Base-by-base conservation (phyloP, 2,113 vertebrate species). In the Daphoenositta chrysoptera region DNA sequence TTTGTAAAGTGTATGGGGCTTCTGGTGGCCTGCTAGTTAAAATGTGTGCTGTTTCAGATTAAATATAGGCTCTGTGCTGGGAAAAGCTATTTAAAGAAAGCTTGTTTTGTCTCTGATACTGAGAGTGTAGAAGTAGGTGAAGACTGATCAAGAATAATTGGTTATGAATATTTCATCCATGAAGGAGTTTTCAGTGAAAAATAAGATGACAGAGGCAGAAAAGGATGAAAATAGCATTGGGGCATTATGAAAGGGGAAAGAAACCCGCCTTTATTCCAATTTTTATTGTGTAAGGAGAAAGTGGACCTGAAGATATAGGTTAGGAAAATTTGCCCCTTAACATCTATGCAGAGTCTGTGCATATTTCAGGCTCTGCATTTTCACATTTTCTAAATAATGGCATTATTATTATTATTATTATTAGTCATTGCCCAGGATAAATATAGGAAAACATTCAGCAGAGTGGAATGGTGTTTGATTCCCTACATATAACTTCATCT, bases 81-180 rank as follows among this genome's bases (percentile, higher is more conserved):
- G 68, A 66, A 93, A 88, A 90, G 31, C 85, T 95, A 53, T 93
- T 96, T 93, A 94, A 95, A 56, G 72, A 58, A 56, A 76, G 7
- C 22, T 95, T 31, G 1, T 53, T 86, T 93, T 57, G 68, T 45
- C 56, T 87, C 16, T 92, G 37, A 69, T 82, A 64, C 30, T 48
- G 45, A 80, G 73, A 40, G 7, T 61, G 37, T 69, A 83, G 70
- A 92, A 85, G 18, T 85, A 83, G 66, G 78, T 87, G 66, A 91
- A 83, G 50, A 27, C 31, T 69, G 88, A 93, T 90, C 60, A 80
- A 80, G 78, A 97, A 44, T 76, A 96, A 90, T 87, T 91, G 40
- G 26, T 82, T 79, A 72, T 83, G 66, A 94, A 91, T 93, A 83
- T 90, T 95, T 94, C 40, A 91, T 72, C 53, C 28, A 33, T 40